A percentile compares a stretch with the other conserved stretches of the same genome.
Conservation (phyloP, 2,888 invertebrate species). For the Stictocephala bisonia region DNA sequence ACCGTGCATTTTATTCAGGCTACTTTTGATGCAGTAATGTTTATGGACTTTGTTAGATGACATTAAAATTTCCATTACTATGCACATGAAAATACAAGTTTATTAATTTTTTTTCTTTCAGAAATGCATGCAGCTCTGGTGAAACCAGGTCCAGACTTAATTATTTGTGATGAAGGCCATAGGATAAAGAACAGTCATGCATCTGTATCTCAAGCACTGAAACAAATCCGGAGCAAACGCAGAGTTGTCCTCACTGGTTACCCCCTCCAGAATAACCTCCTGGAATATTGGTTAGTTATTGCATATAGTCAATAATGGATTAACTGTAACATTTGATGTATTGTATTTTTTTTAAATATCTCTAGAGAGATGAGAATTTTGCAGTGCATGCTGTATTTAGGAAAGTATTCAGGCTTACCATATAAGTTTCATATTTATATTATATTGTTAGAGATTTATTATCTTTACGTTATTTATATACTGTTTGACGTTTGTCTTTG, state of each 20-base stretch:
- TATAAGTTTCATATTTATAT: too few species aligned
- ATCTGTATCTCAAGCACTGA: constrained; percentile 93
- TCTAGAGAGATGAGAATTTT: neutral
- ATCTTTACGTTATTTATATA: too few species aligned
- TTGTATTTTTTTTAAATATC: neutral
- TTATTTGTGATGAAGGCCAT: constrained; percentile 97
- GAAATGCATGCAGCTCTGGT: constrained; percentile 88
- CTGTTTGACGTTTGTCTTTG: too few species aligned
- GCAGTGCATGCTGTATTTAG: too few species aligned
- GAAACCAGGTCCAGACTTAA: constrained; percentile 86
- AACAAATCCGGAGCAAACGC: constrained; percentile 93
- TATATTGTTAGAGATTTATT: too few species aligned
- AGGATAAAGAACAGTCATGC: constrained; percentile 98
- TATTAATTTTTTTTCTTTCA: constrained; percentile 63
- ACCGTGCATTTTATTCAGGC: too few species aligned
- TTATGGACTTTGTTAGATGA: neutral
- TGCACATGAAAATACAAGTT: too few species aligned
- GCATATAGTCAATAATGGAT: too few species aligned
- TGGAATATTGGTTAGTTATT: constrained; percentile 83
- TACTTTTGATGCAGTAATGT: too few species aligned
- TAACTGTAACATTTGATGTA: too few species aligned
- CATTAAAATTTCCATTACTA: neutral
- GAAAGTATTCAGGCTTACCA: too few species aligned
- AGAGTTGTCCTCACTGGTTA: constrained; percentile 97
- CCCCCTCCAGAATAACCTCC: constrained; percentile 96